These are phyloP conservation scores for Chironomus tepperi DNA, from an alignment of 1,140 invertebrate genomes.

Conservation along the genomic window DNA sequence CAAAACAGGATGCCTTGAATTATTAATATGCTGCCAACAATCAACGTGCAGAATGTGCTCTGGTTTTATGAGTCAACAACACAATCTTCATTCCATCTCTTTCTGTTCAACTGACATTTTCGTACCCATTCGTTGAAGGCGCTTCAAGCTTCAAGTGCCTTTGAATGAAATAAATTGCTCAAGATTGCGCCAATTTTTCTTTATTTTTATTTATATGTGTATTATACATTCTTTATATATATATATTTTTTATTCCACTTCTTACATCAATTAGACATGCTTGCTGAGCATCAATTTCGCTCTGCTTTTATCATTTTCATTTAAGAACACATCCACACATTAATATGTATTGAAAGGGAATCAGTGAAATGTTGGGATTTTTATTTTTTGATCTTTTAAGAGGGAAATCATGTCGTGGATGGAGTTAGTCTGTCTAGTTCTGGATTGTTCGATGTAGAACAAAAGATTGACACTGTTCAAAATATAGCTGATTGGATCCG, in stretches of 20 bases:
- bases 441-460: too few species aligned
- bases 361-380: not conserved
- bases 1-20: too few species aligned
- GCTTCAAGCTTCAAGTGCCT: not conserved
- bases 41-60: too few species aligned
- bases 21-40: too few species aligned
- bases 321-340: not conserved
- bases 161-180: not conserved
- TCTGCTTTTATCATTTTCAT: not conserved
- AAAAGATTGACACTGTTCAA: too few species aligned
- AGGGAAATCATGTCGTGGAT: too few species aligned
- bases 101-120: too few species aligned
- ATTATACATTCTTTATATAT: not conserved
- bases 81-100: too few species aligned
- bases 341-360: not conserved
- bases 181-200: not conserved
- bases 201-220: not conserved
- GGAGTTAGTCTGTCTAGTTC: not conserved
- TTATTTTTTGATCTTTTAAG: too few species aligned
- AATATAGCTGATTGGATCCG: too few species aligned
- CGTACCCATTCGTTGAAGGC: not conserved
- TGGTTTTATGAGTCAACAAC: too few species aligned
- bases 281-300: not conserved
- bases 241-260: not conserved
- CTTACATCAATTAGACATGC: constrained; percentile 4